phyloP scores from a whole-genome alignment of 2,797 vertebrate genomes.

The Enteromius anoplus region DNA sequence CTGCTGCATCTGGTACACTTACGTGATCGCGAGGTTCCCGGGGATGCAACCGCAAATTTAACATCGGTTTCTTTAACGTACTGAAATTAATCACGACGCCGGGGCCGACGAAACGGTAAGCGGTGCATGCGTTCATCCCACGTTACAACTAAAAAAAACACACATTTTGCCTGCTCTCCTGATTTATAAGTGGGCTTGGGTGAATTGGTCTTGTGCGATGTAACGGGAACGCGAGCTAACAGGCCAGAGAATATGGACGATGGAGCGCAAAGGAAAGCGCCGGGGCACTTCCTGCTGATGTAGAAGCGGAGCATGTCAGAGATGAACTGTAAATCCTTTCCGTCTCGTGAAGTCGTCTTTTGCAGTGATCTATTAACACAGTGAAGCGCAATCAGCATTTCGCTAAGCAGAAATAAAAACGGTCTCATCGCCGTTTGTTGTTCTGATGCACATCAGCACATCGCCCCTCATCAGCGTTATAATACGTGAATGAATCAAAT shows the following conservation, averaged over 20 bases:
- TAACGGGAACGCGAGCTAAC: slow-evolving; percentile 50
- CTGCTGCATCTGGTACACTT: slow-evolving; percentile 77
- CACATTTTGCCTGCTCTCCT: slow-evolving; percentile 54
- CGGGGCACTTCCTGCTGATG: slow-evolving; percentile 44
- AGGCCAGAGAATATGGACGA: slow-evolving; percentile 80
- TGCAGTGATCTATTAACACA: background rate
- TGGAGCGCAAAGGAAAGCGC: slow-evolving; percentile 43
- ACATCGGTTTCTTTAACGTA: slow-evolving; percentile 59
- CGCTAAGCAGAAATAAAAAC: background rate
- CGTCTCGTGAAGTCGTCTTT: background rate
- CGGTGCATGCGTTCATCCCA: background rate
- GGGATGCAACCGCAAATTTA: slow-evolving; percentile 75
- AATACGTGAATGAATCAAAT: slow-evolving; percentile 8
- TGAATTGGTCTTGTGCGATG: slow-evolving; percentile 62
- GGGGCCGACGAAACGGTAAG: slow-evolving; percentile 73
- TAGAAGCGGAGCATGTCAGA: slow-evolving; percentile 64
- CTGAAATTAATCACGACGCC: slow-evolving; percentile 60
- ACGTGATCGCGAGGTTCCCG: slow-evolving; percentile 64
- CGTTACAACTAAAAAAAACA: background rate
- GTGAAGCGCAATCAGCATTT: background rate
- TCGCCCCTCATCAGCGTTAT: slow-evolving; percentile 4
- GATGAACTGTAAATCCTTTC: slow-evolving; percentile 62
- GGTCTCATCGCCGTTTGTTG: background rate
- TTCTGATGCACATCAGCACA: background rate
- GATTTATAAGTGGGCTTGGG: slow-evolving; percentile 57